Evolutionary conservation across 2,113 vertebrate species (phyloP), one percentile per base, ranked within the genome.

Genomic region (Dipodomys ordii): DNA sequence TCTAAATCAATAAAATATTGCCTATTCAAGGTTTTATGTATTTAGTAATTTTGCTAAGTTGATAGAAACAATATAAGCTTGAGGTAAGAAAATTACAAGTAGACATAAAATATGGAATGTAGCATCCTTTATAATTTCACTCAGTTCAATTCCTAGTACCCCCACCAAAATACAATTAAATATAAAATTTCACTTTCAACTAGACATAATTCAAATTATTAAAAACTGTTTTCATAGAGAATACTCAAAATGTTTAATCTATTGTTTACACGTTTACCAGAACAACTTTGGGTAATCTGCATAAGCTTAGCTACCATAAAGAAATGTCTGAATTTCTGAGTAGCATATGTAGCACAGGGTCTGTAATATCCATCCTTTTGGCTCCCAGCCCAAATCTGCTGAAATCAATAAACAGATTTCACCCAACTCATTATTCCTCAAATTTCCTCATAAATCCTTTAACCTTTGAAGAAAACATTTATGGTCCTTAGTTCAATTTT

Each of bases 401-500:
- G 96, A 74, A 77, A 62, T 97, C 90, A 95, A 44, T 7, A 94
- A 96, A 95, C 97, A 98, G 93, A 96, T 98, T 99, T 99, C 99
- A 98, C 99, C 98, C 98, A 98, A 98, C 98, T 98, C 98, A 98
- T 97, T 99, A 99, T 94, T 99, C 98, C 83, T 98, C 98, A 93
- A 98, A 99, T 99, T 99, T 99, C 98, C 99, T 99, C 99, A 98
- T 99, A 98, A 99, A 99, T 98, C 99, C 99, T 98, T 99, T 98
- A 94, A 98, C 98, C 0, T 99, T 99, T 98, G 99, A 99, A 98
- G 98, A 99, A 98, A 99, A 99, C 99, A 98, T 99, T 99, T 99
- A 98, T 99, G 98, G 98, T 99, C 99, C 98, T 99, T 99, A 98
- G 98, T 99, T 98, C 99, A 99, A 98, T 99, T 98, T 98, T 99